Conservation (phyloP, 2,888 invertebrate genomes). For the Eupithecia inturbata region DNA sequence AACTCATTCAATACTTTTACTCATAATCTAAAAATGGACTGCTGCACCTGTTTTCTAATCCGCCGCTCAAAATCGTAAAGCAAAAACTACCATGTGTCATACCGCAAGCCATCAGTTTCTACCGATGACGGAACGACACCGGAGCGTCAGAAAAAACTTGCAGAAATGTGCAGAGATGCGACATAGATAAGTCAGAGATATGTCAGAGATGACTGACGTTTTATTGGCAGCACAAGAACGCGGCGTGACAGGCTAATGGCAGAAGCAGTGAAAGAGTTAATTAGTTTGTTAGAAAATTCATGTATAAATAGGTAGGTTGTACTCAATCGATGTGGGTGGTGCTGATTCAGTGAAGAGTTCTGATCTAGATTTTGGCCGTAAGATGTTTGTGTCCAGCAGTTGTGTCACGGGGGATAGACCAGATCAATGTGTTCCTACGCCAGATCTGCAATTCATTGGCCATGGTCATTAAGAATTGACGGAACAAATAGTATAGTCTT, state of each 20-base stretch:
- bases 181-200: constrained; percentile 34
- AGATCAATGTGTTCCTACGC: no score
- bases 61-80: constrained; percentile 17
- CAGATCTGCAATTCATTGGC: no score
- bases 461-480: no score
- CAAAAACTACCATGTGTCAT: constrained; percentile 30
- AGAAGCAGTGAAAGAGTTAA: constrained; percentile 12
- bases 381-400: no score
- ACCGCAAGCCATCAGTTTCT: constrained; percentile 20
- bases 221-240: constrained; percentile 25
- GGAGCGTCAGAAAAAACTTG: constrained; percentile 28
- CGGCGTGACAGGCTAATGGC: constrained; percentile 22
- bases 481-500: neutral
- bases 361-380: neutral
- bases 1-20: neutral
- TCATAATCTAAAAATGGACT: constrained; percentile 1
- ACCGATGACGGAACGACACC: constrained; percentile 22
- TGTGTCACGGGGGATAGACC: no score
- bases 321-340: neutral
- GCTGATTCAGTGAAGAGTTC: neutral
- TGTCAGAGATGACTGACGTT: constrained; percentile 27
- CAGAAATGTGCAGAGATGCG: constrained; percentile 23
- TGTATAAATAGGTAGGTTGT: neutral
- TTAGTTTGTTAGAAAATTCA: constrained; percentile 1
- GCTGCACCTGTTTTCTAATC: constrained; percentile 18